A percentile compares a stretch with the other conserved stretches of the same genome.
These are phyloP conservation scores for Monoplex corrugatus DNA, from an alignment of 2,888 invertebrate genomes.

Conservation along the genomic window DNA sequence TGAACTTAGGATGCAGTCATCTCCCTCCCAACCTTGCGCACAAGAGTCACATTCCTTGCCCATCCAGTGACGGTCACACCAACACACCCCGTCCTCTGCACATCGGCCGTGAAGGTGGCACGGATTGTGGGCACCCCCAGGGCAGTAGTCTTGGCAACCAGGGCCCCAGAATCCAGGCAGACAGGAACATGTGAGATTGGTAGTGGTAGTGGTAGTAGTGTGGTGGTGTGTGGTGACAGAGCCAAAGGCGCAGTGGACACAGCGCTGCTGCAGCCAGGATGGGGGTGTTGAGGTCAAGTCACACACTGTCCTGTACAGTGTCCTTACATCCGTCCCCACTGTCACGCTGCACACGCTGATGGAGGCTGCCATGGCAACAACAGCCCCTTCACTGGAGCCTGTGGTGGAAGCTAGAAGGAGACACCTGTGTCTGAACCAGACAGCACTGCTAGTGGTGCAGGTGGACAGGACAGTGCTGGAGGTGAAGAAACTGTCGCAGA, in stretches of 20 bases:
- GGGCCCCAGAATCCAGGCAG: conserved; percentile 69
- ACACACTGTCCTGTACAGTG: conserved; percentile 56
- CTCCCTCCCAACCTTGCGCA: conserved; percentile 63
- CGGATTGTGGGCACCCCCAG: conserved; percentile 63
- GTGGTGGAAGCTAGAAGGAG: conserved; percentile 58
- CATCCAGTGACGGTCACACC: conserved; percentile 64
- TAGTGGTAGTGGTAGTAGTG: background rate
- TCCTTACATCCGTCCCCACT: conserved; percentile 49
- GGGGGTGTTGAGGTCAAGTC: conserved; percentile 56
- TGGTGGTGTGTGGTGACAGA: conserved; percentile 24
- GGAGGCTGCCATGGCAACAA: conserved; percentile 64
- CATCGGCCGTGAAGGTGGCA: conserved; percentile 67
- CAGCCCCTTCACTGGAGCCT: conserved; percentile 57
- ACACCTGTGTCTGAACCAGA: conserved; percentile 63
- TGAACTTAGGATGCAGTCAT: conserved; percentile 63
- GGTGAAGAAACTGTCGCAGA: conserved; percentile 62
- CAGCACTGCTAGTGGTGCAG: conserved; percentile 50
- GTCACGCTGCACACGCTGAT: conserved; percentile 57
- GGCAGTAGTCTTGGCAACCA: conserved; percentile 65
- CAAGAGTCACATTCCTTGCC: conserved; percentile 64
- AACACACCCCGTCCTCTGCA: conserved; percentile 62
- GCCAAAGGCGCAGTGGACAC: conserved; percentile 65
- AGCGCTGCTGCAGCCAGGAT: conserved; percentile 64
- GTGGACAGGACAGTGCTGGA: conserved; percentile 52
- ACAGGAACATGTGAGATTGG: conserved; percentile 60